A percentile compares a stretch with the other conserved stretches of the same genome.
Evolutionary conservation across 1,140 invertebrate genomes (phyloP).

Genomic region (Drosophila rufa): DNA sequence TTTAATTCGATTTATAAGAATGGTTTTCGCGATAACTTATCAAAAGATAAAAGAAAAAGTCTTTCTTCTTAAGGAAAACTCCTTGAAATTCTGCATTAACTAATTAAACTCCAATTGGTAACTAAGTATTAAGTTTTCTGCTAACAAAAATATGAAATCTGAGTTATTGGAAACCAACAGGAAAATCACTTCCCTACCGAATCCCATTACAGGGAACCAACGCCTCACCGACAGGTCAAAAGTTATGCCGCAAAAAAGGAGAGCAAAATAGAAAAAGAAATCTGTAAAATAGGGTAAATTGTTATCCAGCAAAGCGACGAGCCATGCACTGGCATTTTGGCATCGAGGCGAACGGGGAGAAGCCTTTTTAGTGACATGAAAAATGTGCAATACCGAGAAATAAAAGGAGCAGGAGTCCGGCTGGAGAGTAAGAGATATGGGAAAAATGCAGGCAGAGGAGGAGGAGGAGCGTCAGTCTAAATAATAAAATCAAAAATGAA

Average conservation of each 20-base stretch:
- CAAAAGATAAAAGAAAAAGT: not conserved
- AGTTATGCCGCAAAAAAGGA: constrained; percentile 45
- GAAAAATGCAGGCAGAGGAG: constrained; percentile 10
- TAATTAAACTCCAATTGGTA: not conserved
- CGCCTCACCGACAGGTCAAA: not conserved
- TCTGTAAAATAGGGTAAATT: constrained; percentile 22
- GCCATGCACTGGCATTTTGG: constrained; percentile 20
- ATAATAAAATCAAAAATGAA: constrained; percentile 81
- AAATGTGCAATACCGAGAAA: constrained; percentile 65
- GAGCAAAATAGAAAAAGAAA: constrained; percentile 31
- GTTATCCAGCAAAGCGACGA: constrained; percentile 17
- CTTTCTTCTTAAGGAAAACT: not conserved
- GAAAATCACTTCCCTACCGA: not conserved
- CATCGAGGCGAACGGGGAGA: not conserved
- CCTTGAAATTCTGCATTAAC: not conserved
- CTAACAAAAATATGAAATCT: not conserved
- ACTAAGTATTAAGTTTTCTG: too few relatives aligned
- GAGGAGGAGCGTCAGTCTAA: constrained; percentile 42
- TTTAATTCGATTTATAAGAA: not conserved
- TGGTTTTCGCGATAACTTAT: not conserved
- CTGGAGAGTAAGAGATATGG: constrained; percentile 13
- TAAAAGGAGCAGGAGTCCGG: constrained; percentile 14
- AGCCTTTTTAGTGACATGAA: constrained; percentile 81
- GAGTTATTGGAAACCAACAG: not conserved
- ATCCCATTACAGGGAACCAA: constrained; percentile 3